Base-by-base conservation (phyloP, 2,797 vertebrate genomes). In the Trachurus trachurus region DNA sequence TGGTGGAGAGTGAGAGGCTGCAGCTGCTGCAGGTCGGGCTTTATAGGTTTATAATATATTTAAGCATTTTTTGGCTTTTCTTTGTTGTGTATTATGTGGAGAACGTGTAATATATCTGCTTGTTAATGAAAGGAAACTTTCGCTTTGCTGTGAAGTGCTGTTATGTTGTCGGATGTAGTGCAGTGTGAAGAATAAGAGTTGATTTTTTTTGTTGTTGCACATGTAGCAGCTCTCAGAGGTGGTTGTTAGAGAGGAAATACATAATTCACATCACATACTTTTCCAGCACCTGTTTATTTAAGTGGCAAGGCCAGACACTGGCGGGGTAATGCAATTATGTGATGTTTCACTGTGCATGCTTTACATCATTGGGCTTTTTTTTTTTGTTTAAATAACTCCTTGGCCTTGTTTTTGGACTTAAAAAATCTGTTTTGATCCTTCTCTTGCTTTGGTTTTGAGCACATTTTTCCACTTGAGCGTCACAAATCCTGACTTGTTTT, bases 11-110 rank as follows among this genome's bases (percentile, higher is more conserved):
- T 16, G 54, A 76, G 71, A 66, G 50, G 57, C 80, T 60, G 57
- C 77, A 57, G 80, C 86, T 74, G 68, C 80, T 72, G 78, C 79
- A 78, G 87, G 86, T 90, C 66, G 21, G 71, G 17, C 17, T 22
- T 65, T 64, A 26, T 64, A 26, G 26, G 4, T 34, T 34, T 34
- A 26, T 34, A 34, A 26, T 34, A 34, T 34, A 34, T 34, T 34
- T 34, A 34, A 34, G 6, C 31, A 34, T 26, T 26, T 26, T 34
- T 34, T 34, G n/a, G n/a, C 57, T 40, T 71, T 63, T 57, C 9
- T 40, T 40, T 40, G 31, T 65, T 3, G 15, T 29, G 9, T 26
- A 6, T 66, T 26, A 6, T 66, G 62, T 17, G 6, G 0, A 26
- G 39, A 1, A 1, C 3, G 5, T 9, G 0, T 62, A 3, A 44